These are phyloP conservation scores for Tachystola acroxantha DNA, from an alignment of 2,888 invertebrate species.

Conservation along the genomic window DNA sequence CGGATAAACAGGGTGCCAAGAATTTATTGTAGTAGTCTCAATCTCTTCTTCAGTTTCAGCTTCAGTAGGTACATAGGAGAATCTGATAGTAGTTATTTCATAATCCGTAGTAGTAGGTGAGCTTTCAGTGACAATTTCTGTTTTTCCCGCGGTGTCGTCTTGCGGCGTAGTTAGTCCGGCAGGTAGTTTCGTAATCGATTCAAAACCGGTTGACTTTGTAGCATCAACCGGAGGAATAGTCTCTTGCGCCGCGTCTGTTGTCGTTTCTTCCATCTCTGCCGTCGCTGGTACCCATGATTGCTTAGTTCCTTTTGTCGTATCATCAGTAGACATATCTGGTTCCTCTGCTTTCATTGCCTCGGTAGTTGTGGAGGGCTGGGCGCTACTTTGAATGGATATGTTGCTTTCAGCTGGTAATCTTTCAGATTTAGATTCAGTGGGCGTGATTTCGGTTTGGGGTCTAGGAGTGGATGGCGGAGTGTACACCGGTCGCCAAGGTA, in stretches of 20 bases:
- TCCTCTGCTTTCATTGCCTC: slow-evolving; percentile 22
- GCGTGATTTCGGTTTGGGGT: slow-evolving; percentile 23
- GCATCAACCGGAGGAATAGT: slow-evolving; percentile 49
- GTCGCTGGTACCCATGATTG: slow-evolving; percentile 42
- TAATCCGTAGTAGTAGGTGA: slow-evolving; percentile 44
- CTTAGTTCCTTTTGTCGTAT: slow-evolving; percentile 28
- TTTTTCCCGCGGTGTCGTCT: slow-evolving; percentile 45
- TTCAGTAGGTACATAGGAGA: slow-evolving; percentile 59
- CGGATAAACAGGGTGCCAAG: slow-evolving; percentile 52
- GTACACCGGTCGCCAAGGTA: slow-evolving; percentile 44
- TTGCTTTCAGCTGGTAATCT: slow-evolving; percentile 53
- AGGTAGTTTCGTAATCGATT: slow-evolving; percentile 72
- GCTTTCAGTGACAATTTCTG: slow-evolving; percentile 33
- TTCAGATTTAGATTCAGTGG: slow-evolving; percentile 46
- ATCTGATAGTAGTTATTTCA: slow-evolving; percentile 68
- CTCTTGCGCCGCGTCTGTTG: slow-evolving; percentile 32
- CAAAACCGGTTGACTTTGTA: slow-evolving; percentile 59
- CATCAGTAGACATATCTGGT: slow-evolving; percentile 16
- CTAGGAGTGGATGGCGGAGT: slow-evolving; percentile 28
- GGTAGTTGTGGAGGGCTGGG: slow-evolving; percentile 29
- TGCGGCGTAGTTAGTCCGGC: slow-evolving; percentile 61
- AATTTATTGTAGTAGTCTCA: slow-evolving; percentile 28
- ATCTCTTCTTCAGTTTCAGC: slow-evolving; percentile 29
- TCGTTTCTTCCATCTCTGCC: slow-evolving; percentile 23
- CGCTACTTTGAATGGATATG: slow-evolving; percentile 47